These are phyloP conservation scores for Galleria mellonella DNA, from an alignment of 1,140 invertebrate genomes.

Conservation along the genomic window DNA sequence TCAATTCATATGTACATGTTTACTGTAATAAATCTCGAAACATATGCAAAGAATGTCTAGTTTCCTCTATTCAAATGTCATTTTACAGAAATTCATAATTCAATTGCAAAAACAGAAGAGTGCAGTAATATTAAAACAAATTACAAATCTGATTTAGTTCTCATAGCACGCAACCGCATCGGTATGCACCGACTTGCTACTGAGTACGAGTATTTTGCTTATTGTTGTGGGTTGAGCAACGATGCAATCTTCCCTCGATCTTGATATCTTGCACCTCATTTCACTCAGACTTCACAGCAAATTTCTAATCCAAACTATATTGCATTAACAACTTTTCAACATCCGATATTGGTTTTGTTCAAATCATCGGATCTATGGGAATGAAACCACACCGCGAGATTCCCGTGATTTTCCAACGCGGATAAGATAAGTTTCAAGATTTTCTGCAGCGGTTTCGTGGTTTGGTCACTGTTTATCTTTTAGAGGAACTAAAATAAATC, in stretches of 20 bases:
- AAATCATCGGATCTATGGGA: conserved; percentile 58
- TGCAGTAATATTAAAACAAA: conserved; percentile 29
- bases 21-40: neutral
- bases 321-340: conserved; percentile 42
- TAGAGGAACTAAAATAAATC: conserved; percentile 51
- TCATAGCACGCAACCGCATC: conserved; percentile 53
- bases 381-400: conserved; percentile 53
- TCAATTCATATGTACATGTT: too few species aligned
- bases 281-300: conserved; percentile 40
- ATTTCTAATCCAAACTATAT: conserved; percentile 46
- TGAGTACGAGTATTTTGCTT: conserved; percentile 36
- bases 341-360: conserved; percentile 63
- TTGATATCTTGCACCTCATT: conserved; percentile 60
- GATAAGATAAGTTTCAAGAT: conserved; percentile 62
- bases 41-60: too few species aligned
- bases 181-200: conserved; percentile 39
- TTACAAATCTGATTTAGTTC: conserved; percentile 58
- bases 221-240: conserved; percentile 40
- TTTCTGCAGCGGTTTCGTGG: conserved; percentile 59
- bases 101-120: conserved; percentile 5
- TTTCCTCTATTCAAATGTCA: too few species aligned
- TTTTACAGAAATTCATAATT: too few species aligned
- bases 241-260: conserved; percentile 58
- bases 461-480: conserved; percentile 55
- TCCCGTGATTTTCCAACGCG: conserved; percentile 46